phyloP scores from a whole-genome alignment of 2,113 vertebrate species.

The Sphaerodactylus townsendi region DNA sequence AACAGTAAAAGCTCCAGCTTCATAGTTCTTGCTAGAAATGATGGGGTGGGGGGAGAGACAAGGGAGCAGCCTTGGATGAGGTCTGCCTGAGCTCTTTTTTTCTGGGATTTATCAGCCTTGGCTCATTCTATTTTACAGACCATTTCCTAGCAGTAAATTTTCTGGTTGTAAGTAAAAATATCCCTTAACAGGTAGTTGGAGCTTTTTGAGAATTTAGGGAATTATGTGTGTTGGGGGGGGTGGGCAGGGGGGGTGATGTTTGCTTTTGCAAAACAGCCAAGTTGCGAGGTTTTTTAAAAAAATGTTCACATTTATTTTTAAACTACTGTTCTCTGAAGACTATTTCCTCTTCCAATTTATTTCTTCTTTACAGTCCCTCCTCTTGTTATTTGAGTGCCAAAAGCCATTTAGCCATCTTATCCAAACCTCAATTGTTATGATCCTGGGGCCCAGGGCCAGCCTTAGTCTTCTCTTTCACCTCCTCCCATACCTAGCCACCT shows the following conservation, averaged over 20 bases:
- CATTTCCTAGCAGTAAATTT: constrained; percentile 46
- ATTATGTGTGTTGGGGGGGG: no score
- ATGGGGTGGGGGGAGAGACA: neutral
- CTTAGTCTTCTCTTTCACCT: neutral
- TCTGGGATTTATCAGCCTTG: constrained; percentile 24
- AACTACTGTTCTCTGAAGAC: neutral
- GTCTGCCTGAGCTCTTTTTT: constrained; percentile 11
- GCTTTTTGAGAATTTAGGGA: neutral
- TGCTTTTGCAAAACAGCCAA: neutral
- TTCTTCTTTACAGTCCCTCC: neutral
- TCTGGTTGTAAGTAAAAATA: constrained; percentile 7
- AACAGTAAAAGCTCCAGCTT: constrained; percentile 38
- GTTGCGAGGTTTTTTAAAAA: neutral
- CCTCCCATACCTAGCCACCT: neutral
- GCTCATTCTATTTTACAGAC: constrained; percentile 40
- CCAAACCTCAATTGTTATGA: neutral
- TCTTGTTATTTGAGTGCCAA: neutral
- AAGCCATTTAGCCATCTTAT: neutral
- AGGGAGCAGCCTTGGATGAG: neutral
- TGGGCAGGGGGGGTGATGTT: neutral
- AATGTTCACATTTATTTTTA: neutral
- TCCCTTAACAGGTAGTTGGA: constrained; percentile 1
- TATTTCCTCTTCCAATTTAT: neutral
- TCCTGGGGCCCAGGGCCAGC: neutral
- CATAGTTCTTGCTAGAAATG: neutral